Percentiles rank a stretch among this genome's conserved stretches.
Evolutionary conservation across 2,113 vertebrate species (phyloP).

Genomic region (Sisor rabdophorus): DNA sequence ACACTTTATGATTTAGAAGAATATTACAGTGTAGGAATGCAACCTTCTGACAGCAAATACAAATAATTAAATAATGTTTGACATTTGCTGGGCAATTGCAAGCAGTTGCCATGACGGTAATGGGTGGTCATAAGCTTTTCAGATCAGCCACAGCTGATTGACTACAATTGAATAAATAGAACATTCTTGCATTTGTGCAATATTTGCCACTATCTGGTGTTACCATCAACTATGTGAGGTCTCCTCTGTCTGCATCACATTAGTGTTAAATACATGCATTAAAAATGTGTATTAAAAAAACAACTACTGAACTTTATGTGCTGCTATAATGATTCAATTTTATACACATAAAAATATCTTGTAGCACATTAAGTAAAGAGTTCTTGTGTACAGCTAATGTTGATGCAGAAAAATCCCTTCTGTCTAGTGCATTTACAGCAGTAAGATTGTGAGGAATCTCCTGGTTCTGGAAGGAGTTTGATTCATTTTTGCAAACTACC

Average conservation of each 20-base stretch:
- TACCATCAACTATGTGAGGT: too few relatives aligned
- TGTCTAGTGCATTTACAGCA: background rate
- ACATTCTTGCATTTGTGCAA: background rate
- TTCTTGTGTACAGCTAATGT: background rate
- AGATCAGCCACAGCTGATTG: background rate
- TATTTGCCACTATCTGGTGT: conserved; percentile 9
- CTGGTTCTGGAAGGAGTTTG: background rate
- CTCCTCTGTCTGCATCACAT: background rate
- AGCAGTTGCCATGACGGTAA: background rate
- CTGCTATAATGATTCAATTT: background rate
- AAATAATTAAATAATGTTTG: conserved; percentile 13
- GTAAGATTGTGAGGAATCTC: background rate
- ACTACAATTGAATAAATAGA: background rate
- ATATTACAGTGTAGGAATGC: background rate
- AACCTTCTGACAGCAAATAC: background rate
- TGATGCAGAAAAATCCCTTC: background rate
- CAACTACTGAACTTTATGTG: background rate
- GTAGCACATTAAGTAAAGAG: background rate
- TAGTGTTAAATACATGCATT: background rate
- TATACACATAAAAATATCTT: too few relatives aligned
- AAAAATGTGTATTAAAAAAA: background rate
- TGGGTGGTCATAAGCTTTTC: background rate
- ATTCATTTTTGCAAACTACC: background rate
- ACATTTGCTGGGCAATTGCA: background rate
- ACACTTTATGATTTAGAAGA: background rate